Base-by-base conservation (phyloP, 2,888 invertebrate species). In the Griposia aprilina region DNA sequence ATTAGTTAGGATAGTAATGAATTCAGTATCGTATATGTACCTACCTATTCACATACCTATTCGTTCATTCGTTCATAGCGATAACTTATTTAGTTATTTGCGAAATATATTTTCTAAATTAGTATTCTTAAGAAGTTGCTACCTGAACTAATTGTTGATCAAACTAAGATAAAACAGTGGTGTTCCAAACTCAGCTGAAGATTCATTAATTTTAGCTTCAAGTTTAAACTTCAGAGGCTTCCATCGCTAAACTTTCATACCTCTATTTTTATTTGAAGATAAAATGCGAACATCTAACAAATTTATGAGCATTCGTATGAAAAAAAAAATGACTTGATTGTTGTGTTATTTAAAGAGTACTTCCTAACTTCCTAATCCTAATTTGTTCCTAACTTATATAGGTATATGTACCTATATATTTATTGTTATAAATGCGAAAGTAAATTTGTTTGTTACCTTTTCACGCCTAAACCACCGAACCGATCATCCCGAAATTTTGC, bases 161-260 rank as follows among this genome's bases (percentile, higher is more conserved):
- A 73, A 80, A 45, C 45, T 45, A 45, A 45, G 10, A 45, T 45
- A 45, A 45, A 45, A 45, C 45, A 45, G 45, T 45, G 45, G 45
- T 10, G 45, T 8, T 45, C 45, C 8, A 45, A 45, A 74, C 74
- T 70, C 60, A 57, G 66, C 41, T 75, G 62, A 76, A 78, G 71
- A 83, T 81, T 82, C 65, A 84, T 86, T 87, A 77, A 83, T 83
- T 83, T 80, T 68, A 73, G 26, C 70, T 82, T 77, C 50, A 74
- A 73, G 82, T 73, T 74, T 60, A 52, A 60, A 81, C 62, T 76
- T 76, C n/a, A 52, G 66, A 11, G 62, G 71, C 30, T 78, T 78
- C 55, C 55, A 45, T 41, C 26, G 57, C 41, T 65, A 23, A 78
- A 73, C 48, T 81, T 87, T 60, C 30, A 36, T 55, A 52, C 6